These are phyloP conservation scores for Argyra leucocephala DNA, from an alignment of 2,888 invertebrate species.

Conservation along the genomic window DNA sequence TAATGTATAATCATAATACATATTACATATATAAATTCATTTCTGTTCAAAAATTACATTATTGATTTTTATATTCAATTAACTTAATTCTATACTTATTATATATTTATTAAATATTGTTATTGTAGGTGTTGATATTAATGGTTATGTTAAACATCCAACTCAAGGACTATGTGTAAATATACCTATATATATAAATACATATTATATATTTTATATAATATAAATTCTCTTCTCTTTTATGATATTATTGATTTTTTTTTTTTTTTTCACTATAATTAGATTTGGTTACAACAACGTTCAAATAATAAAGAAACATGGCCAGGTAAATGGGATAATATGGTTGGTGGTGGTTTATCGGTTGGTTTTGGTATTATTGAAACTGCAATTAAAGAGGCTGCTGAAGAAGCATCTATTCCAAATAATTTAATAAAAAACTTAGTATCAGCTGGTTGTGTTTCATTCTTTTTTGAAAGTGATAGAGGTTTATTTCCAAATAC, in stretches of 20 bases:
- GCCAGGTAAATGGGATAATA: constrained; percentile 92
- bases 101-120: no score
- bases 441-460: constrained; percentile 44
- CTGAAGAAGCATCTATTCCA: constrained; percentile 87
- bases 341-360: constrained; percentile 87
- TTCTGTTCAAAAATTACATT: neutral
- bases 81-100: neutral
- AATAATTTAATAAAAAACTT: constrained; percentile 57
- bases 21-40: neutral
- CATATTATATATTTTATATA: neutral
- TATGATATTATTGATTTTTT: neutral
- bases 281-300: constrained; percentile 77
- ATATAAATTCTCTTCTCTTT: neutral
- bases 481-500: constrained; percentile 89
- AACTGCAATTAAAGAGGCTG: constrained; percentile 86
- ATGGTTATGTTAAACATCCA: constrained; percentile 81
- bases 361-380: constrained; percentile 81
- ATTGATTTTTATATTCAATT: constrained; percentile 3
- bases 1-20: neutral
- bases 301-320: constrained; percentile 88
- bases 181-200: neutral
- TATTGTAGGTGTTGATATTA: constrained; percentile 66
- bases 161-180: constrained; percentile 64
- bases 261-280: neutral
- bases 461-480: constrained; percentile 81